Conservation (phyloP, 2,113 vertebrate species). For the Dicaeum eximium region DNA sequence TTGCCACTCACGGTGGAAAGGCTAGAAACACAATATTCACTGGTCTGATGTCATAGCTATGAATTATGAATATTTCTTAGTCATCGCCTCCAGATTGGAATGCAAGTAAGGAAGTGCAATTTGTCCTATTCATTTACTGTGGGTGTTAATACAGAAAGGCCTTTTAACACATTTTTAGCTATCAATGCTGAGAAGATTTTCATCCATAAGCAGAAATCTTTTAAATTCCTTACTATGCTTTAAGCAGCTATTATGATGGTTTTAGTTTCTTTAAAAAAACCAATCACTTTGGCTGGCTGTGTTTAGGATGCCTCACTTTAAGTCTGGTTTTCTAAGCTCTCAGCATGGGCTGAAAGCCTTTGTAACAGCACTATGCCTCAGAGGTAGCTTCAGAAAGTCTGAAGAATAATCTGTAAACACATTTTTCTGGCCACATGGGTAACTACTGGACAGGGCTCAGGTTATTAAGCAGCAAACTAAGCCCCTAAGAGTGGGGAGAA, state of each 20-base stretch:
- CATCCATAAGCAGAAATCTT: neutral
- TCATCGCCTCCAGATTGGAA: neutral
- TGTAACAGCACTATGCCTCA: neutral
- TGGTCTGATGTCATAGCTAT: constrained; percentile 15
- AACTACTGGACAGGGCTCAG: neutral
- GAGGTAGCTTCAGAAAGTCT: neutral
- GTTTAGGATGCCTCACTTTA: neutral
- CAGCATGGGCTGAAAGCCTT: neutral
- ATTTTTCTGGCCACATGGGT: neutral
- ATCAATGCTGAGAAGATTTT: constrained; percentile 20
- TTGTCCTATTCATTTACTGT: constrained; percentile 33
- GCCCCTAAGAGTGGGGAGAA: neutral
- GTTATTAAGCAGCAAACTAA: neutral
- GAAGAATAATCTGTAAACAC: neutral
- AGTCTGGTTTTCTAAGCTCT: neutral
- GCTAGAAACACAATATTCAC: neutral
- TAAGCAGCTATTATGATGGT: neutral
- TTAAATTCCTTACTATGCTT: neutral
- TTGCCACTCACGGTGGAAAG: neutral
- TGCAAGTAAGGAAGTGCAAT: constrained; percentile 18
- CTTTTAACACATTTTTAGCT: neutral
- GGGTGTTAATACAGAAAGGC: constrained; percentile 23
- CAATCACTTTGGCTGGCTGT: neutral
- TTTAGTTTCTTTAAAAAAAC: neutral
- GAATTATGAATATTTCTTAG: constrained; percentile 52